Base-by-base conservation (phyloP, 2,797 vertebrate genomes). In the Peromyscus melanophrys region DNA sequence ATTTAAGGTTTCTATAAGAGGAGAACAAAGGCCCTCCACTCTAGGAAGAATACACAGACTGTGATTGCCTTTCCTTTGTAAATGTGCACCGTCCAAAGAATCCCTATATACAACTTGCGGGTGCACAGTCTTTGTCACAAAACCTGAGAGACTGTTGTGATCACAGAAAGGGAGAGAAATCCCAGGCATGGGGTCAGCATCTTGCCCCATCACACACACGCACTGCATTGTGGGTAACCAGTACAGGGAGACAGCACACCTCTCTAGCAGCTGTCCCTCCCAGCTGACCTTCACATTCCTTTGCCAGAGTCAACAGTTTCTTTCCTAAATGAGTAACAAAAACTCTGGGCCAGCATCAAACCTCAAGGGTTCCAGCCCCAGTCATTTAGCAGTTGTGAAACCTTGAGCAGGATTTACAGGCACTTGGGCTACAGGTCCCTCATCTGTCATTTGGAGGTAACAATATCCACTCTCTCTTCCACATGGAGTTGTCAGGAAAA, bases 311-410 rank as follows among this genome's bases (percentile, higher is more conserved):
- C 88, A 86, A 89, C 76, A 90, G 89, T 80, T 95, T 89, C 92
- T 93, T 96, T 93, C 90, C 95, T 92, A 80, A 92, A 97, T 83
- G 92, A 96, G 76, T 85, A 85, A n/a, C n/a, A 55, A 93, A 31
- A 57, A 16, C n/a, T 29, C 49, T 88, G 25, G 67, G 85, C 67
- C 25, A 73, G 84, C 34, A 55, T 55, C 84, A 71, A 86, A 71
- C 34, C 84, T 86, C 84, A 25, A 29, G 43, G 43, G 63, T 29
- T 69, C 63, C 17, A 61, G 46, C 88, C 92, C 71, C 59, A 52
- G 88, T 43, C 94, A 55, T 4, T 92, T 21, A 46, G 52, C 55
- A 46, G 90, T n/a, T 92, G 86, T 91, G 88, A 95, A 96, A 80
- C 25, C 16, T 65, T 81, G 75, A 46, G 34, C 82, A 83, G 78